These are phyloP conservation scores for Ellobius talpinus DNA, from an alignment of 2,113 vertebrate genomes.

Conservation along the genomic window DNA sequence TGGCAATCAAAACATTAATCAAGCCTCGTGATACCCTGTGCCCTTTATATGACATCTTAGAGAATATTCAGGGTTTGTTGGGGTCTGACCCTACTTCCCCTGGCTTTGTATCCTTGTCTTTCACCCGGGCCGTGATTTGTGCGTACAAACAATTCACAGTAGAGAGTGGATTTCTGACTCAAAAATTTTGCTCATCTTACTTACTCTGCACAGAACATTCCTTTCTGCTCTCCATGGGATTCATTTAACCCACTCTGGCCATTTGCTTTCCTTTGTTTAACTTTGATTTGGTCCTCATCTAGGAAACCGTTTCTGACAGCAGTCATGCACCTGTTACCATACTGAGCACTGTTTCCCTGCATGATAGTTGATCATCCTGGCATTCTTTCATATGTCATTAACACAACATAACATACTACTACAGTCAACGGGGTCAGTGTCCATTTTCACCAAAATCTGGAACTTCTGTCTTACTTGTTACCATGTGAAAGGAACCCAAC, in stretches of 20 bases:
- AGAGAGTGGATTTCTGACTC: background rate
- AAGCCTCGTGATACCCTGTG: background rate
- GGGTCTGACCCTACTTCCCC: background rate
- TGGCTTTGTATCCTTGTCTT: background rate
- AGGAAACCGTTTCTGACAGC: background rate
- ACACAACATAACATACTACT: background rate
- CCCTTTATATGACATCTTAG: background rate
- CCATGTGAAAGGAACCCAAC: background rate
- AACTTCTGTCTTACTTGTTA: background rate
- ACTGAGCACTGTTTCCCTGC: background rate
- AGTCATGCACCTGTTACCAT: accelerated
- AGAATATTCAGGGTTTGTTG: background rate
- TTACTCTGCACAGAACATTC: background rate
- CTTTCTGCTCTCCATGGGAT: background rate
- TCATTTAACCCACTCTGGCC: background rate
- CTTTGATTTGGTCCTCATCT: background rate
- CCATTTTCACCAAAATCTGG: background rate
- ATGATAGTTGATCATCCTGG: no score
- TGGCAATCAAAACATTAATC: background rate
- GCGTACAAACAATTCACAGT: background rate
- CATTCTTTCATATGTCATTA: background rate
- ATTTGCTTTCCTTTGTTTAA: background rate
- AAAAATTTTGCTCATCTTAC: background rate
- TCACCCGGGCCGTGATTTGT: background rate
- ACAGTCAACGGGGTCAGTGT: background rate